Evolutionary conservation across 2,888 invertebrate genomes (phyloP), one percentile per base, ranked within the genome.

Genomic region (Melikaiella ostensackeni): DNA sequence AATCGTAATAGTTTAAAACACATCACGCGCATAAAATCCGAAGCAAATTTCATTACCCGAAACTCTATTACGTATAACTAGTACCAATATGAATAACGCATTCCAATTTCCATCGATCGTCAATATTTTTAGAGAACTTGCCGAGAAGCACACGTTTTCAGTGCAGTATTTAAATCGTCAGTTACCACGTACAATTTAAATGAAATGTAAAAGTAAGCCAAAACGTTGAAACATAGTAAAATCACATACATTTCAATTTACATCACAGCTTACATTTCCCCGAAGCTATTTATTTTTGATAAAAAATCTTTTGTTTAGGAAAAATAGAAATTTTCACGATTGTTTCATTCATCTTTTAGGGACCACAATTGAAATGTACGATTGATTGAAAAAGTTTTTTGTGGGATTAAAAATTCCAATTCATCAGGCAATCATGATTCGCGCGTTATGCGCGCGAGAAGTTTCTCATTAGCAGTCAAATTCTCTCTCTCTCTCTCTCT

Each of bases 141-240:
- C n/a, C 30, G 50, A 70, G 50, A 33, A 70, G 21, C 30, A 33
- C 50, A 70, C 64, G 66, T 8, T 70, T 70, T 70, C 30, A 50
- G 50, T 70, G 46, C 30, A 55, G 74, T 46, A 79, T 76, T 76
- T 76, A 73, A 21, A 62, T 30, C 57, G 55, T n/a, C 33, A 57
- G 30, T 21, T 33, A 62, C n/a, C 77, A 42, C 19, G 38, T 59
- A 55, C 38, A 77, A 73, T 30, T 57, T 38, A 55, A 55, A 74
- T n/a, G 38, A 16, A 55, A 74, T 46, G 38, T 64, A 46, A 21
- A 77, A 42, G n/a, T n/a, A 11, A 21, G 0, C 24, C 13, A 42
- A 19, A 38, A 30, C 16, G 16, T 3, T 61, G 21, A 21, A 70
- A 70, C 50, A 30, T 55, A 55, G 6, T 55, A n/a, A 33, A 66